Evolutionary conservation across 2,113 vertebrate genomes (phyloP), one percentile per base, ranked within the genome.

Genomic region (Aramus guarauna): DNA sequence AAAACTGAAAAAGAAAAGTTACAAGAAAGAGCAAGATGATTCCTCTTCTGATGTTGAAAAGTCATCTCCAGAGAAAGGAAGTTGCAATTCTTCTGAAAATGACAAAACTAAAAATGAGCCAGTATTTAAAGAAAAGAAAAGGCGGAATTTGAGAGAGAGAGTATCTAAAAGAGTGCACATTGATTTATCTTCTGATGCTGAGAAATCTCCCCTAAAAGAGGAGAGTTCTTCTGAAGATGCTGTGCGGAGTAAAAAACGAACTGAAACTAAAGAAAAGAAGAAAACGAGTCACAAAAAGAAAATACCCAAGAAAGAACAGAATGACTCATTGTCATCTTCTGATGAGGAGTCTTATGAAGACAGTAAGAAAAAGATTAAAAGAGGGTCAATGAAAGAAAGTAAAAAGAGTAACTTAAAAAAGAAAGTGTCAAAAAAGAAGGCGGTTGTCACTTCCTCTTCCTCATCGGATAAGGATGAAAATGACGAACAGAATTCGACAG

Each of bases 401-500:
- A 98, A 97, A 84, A 88, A 96, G 82, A 72, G 58, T 67, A 96
- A 15, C 88, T 84, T 94, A 29, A 98, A 98, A 97, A 98, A 63
- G 98, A 98, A 95, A 92, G 96, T 90, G 41, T 60, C 59, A 26
- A 97, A 97, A 63, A 98, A 96, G 86, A 92, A 98, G 81, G 96
- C 97, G 34, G 98, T 97, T 67, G 97, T 98, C 88, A 97, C 87
- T 77, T 98, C 98, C 1, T 98, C 98, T 26, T 98, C 98, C 17
- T 98, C 98, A 0, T 98, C 98, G 48, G 98, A 98, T 66, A 98
- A 98, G 79, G 92, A 98, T 73, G 98, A 97, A 94, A 97, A 97
- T 4, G 97, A 98, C 64, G 97, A 98, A 48, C 97, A 97, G 88
- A 98, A 98, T 95, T 98, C 97, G 50, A 66, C 92, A 8, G 99